A percentile compares a stretch with the other conserved stretches of the same genome.
Evolutionary conservation across 1,140 invertebrate species (phyloP).

Genomic region (Tetramorium parvispinum): DNA sequence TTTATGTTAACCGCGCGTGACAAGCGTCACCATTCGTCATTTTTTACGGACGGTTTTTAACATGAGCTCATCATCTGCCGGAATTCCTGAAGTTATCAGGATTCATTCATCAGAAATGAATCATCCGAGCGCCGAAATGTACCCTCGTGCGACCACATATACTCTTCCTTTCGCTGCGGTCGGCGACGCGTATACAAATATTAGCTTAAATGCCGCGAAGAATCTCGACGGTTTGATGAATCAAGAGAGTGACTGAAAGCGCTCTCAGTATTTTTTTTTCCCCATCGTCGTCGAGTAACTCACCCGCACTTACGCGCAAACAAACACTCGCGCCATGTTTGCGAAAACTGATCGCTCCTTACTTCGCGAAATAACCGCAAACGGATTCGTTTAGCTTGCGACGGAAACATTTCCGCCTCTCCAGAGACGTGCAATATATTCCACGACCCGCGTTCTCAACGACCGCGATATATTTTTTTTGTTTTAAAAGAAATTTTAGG

Average conservation of each 20-base stretch:
- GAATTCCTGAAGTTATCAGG: constrained; percentile 18
- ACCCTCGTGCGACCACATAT: background rate
- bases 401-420: background rate
- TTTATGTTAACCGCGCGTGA: constrained; percentile 25
- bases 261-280: constrained; percentile 7
- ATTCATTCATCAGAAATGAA: constrained; percentile 50
- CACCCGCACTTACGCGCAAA: constrained; percentile 24
- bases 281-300: background rate
- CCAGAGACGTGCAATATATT: background rate
- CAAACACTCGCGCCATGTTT: constrained; percentile 8
- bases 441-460: background rate
- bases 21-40: constrained; percentile 16
- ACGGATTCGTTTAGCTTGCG: background rate
- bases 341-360: constrained; percentile 21
- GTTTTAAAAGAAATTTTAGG: background rate
- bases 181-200: constrained; percentile 33
- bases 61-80: constrained; percentile 35
- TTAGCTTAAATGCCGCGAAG: constrained; percentile 46
- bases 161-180: background rate
- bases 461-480: background rate
- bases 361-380: constrained; percentile 20
- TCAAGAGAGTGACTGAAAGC: constrained; percentile 27
- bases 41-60: constrained; percentile 36
- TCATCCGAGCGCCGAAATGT: constrained; percentile 25
- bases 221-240: constrained; percentile 10